phyloP scores from a whole-genome alignment of 2,113 vertebrate species.

The Saguinus midas region DNA sequence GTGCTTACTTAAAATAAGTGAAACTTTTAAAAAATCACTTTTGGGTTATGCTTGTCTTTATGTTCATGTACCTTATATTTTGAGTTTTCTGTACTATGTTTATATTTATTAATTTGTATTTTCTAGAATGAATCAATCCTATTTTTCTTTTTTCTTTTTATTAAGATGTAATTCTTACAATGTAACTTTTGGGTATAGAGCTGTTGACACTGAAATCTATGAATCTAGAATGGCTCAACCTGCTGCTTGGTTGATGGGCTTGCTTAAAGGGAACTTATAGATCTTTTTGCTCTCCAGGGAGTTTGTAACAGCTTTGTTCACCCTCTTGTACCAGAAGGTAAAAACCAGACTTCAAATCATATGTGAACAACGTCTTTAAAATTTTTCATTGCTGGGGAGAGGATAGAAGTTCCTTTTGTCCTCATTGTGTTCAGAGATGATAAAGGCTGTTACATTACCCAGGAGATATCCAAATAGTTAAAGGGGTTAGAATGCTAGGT shows the following conservation, averaged over 20 bases:
- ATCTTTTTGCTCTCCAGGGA: conserved; percentile 29
- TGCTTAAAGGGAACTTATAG: conserved; percentile 23
- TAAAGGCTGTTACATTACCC: conserved; percentile 60
- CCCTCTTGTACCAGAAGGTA: conserved; percentile 39
- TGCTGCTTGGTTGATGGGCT: conserved; percentile 35
- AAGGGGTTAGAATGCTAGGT: background rate
- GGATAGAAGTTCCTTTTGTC: background rate
- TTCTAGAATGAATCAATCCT: conserved; percentile 43
- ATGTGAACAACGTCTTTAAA: background rate
- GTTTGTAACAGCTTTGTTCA: conserved; percentile 69
- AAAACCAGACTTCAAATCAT: conserved; percentile 49
- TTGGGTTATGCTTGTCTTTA: conserved; percentile 57
- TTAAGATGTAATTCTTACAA: conserved; percentile 38
- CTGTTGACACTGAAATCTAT: conserved; percentile 44
- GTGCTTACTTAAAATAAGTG: conserved; percentile 29
- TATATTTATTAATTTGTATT: conserved; percentile 64
- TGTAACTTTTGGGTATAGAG: conserved; percentile 41
- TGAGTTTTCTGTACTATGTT: conserved; percentile 65
- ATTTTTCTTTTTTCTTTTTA: conserved; percentile 58
- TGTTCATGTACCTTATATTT: conserved; percentile 53
- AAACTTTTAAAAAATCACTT: conserved; percentile 45
- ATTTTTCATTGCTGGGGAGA: background rate
- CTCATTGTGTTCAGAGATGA: conserved; percentile 30
- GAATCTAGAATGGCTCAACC: conserved; percentile 26
- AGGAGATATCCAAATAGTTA: conserved; percentile 28